Evolutionary conservation across 2,888 invertebrate species (phyloP).

Genomic region (Homarus gammarus): DNA sequence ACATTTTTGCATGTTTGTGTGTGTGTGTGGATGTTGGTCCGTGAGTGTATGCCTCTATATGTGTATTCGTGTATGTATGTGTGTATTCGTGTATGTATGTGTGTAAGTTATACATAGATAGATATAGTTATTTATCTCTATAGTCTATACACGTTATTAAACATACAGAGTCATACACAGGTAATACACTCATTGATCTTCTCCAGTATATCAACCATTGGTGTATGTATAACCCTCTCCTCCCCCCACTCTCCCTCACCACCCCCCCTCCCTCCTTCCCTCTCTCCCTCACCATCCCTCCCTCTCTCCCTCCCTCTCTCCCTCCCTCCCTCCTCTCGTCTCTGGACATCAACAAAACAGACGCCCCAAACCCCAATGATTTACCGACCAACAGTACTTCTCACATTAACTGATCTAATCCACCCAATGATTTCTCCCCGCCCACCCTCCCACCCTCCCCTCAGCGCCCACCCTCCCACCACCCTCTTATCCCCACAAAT

Average conservation of each 20-base stretch:
- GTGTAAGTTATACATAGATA: not conserved
- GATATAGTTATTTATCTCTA: no score
- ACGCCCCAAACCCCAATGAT: not conserved
- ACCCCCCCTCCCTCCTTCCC: slow-evolving; percentile 13
- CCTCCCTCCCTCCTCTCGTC: no score
- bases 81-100: no score
- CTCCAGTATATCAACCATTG: no score
- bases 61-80: no score
- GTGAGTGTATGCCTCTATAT: no score
- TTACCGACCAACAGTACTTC: not conserved
- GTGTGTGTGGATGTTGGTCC: not conserved
- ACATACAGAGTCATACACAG: no score
- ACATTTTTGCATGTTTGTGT: no score
- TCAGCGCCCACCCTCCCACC: not conserved
- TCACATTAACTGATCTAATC: not conserved
- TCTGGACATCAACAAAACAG: no score
- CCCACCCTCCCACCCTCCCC: not conserved
- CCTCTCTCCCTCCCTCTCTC: no score
- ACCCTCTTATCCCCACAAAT: slow-evolving; percentile 26
- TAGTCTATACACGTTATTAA: no score
- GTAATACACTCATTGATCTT: no score
- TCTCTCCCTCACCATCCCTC: not conserved
- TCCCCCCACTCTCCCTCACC: not conserved
- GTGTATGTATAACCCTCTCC: not conserved
- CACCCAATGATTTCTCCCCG: not conserved